Evolutionary conservation across 2,113 vertebrate genomes (phyloP), one percentile per base, ranked within the genome.

Genomic region (Cisticola juncidis): DNA sequence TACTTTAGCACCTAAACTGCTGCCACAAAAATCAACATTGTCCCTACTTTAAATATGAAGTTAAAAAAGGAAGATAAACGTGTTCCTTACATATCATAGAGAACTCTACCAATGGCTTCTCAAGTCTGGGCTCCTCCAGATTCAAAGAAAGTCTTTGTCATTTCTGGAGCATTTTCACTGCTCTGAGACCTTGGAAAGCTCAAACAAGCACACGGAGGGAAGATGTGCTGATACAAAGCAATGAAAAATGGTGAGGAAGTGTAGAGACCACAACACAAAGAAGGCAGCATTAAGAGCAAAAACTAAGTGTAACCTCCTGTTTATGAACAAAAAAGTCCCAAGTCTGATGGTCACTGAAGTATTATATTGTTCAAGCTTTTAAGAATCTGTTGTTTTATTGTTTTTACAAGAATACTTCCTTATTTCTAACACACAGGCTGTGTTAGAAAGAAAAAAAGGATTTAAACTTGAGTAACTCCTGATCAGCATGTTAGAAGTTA

Each of bases 21-120:
- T 87, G 65, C 76, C 92, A 44, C 57, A 73, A 89, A n/a, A 95
- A 97, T 86, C 91, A 89, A 74, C 92, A 81, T 15, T 61, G 36
- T 77, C 79, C 83, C 90, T 95, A 81, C 71, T 96, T 93, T 85
- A 95, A 96, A 93, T 61, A 95, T 60, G 42, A 92, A 65, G 80
- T 80, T 40, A 71, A 94, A 96, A 91, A 88, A 92, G 36, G 47
- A 91, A 78, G 73, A 95, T 76, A 85, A 96, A 88, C 86, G 94
- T 81, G 44, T 86, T 96, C 83, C 76, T 95, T 93, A 88, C 61
- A 65, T 31, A 38, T 61, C 77, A 31, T 45, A 95, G 4, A 95
- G 73, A 97, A 91, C 85, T 85, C 79, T 85, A 28, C 51, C 93
- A 85, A 12, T 12, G 42, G 35, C 56, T 82, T 90, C 73, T 90